A percentile compares a stretch with the other conserved stretches of the same genome.
phyloP scores from a whole-genome alignment of 2,888 invertebrate genomes.

The Agrotis segetum region DNA sequence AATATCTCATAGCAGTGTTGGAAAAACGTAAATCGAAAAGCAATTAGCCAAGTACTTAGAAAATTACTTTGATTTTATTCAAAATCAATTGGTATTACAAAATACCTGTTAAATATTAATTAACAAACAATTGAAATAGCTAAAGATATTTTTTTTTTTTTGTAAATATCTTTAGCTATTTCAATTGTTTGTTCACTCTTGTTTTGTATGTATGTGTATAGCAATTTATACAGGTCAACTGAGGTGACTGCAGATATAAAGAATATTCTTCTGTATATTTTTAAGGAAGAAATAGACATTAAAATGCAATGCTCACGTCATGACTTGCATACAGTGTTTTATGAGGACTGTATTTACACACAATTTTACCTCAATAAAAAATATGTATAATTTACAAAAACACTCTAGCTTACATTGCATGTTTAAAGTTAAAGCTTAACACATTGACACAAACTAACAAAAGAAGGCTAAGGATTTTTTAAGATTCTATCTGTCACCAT shows the following conservation, averaged over 20 bases:
- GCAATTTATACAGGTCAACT: too few relatives aligned
- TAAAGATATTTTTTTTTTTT: too few relatives aligned
- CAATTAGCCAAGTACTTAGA: slow-evolving; percentile 15
- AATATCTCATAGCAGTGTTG: slow-evolving; percentile 23
- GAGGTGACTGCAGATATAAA: too few relatives aligned
- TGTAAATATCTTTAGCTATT: too few relatives aligned
- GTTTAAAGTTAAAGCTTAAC: slow-evolving; percentile 35
- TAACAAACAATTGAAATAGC: too few relatives aligned
- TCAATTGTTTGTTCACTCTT: too few relatives aligned
- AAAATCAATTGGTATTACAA: too few relatives aligned
- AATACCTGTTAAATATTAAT: background rate
- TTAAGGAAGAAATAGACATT: too few relatives aligned
- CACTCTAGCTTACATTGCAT: background rate
- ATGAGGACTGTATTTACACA: background rate
- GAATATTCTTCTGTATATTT: too few relatives aligned
- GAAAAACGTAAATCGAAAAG: background rate
- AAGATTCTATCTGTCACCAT: slow-evolving; percentile 15
- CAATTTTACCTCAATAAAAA: slow-evolving; percentile 23
- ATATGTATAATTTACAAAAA: background rate
- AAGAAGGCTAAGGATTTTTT: slow-evolving; percentile 41
- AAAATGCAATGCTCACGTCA: slow-evolving; percentile 3
- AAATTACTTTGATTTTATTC: background rate
- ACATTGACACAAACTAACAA: slow-evolving; percentile 17
- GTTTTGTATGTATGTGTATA: too few relatives aligned
- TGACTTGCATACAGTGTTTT: slow-evolving; percentile 7